Evolutionary conservation across 2,797 vertebrate species (phyloP), one percentile per base, ranked within the genome.

Genomic region (Decapterus maruadsi): DNA sequence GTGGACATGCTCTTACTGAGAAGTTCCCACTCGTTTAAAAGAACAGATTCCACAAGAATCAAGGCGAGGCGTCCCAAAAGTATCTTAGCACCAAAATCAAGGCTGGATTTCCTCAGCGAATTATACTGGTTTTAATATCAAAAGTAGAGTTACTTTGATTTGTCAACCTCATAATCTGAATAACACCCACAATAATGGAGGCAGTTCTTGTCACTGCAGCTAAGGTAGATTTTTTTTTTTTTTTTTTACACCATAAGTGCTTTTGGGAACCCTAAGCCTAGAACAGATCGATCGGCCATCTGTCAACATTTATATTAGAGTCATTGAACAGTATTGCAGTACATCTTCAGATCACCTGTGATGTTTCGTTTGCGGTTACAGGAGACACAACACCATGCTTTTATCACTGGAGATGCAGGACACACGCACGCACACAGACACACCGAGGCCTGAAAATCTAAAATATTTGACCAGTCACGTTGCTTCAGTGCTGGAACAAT

Each of bases 41-140:
- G 58, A 60, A 79, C 61, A 72, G 70, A 83, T 84, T 88, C 80
- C 70, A 85, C 76, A 65, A 84, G 82, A 90, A 86, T 77, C 67
- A 22, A 84, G 75, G 64, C 72, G 0, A 81, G 55, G 68, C 50
- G 87, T 87, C 78, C 72, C 75, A 68, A 80, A 83, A 81, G 76
- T 57, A 76, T 64, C 63, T 81, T 75, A 83, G 84, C 86, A 85
- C 80, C 83, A 71, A 74, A 80, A 61, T 71, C 62, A 48, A 73
- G 29, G 70, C 73, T 81, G 76, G 58, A 78, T 72, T 81, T 75
- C 54, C 40, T 75, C 14, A 36, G 19, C 13, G 43, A 54, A 65
- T 58, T 38, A 67, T 5, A 59, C 53, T 20, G 17, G 12, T 34
- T 45, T 26, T 54, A 61, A 68, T 40, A 58, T 14, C 17, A 38